Evolutionary conservation across 2,797 vertebrate genomes (phyloP).

Genomic region (Acestrorhynchus altus): DNA sequence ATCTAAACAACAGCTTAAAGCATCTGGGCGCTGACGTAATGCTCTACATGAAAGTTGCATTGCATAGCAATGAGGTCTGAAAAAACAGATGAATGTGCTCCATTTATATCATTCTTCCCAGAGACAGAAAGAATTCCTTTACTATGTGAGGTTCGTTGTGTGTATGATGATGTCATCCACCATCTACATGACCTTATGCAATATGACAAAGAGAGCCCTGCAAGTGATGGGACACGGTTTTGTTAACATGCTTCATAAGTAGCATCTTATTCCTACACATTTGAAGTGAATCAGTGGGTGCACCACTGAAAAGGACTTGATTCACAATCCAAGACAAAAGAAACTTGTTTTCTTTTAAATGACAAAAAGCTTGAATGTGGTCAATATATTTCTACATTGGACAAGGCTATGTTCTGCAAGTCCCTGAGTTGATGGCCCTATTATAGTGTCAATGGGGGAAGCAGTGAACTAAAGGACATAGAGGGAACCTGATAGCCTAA

Average conservation of each 20-base stretch:
- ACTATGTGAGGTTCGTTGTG: background rate
- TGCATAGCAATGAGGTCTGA: background rate
- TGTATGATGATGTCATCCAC: background rate
- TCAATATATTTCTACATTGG: background rate
- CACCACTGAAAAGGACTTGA: background rate
- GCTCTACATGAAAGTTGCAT: conserved; percentile 52
- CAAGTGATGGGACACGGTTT: background rate
- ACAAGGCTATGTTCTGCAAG: background rate
- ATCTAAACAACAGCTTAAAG: conserved; percentile 62
- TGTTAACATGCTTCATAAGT: conserved; percentile 1
- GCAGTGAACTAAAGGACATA: too few relatives aligned
- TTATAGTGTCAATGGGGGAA: background rate
- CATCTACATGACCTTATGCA: background rate
- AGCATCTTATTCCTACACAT: background rate
- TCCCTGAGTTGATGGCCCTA: background rate
- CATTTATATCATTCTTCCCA: background rate
- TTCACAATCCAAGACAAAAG: background rate
- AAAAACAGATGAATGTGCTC: background rate
- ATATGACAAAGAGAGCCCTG: background rate
- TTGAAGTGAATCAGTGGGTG: background rate
- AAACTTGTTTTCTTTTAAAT: background rate
- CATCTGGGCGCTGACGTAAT: conserved; percentile 32
- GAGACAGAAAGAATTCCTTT: background rate
- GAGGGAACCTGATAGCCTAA: too few relatives aligned
- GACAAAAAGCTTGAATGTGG: background rate